Evolutionary conservation across 2,888 invertebrate genomes (phyloP).

Genomic region (Cataglyphis cursor): DNA sequence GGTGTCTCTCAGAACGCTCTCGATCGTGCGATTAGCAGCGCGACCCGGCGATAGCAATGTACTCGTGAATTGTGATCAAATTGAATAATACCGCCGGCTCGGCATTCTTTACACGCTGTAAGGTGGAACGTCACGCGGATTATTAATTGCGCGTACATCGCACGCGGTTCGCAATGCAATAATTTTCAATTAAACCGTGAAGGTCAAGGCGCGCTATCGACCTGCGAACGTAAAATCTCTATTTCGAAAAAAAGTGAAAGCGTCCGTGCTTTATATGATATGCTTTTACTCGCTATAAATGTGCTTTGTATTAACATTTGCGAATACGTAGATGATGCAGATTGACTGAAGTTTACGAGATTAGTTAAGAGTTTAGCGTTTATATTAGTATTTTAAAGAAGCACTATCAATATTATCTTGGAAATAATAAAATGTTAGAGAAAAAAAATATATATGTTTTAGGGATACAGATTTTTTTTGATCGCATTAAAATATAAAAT

Average conservation of each 20-base stretch:
- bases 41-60: conserved; percentile 33
- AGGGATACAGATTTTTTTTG: not conserved
- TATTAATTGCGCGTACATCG: conserved; percentile 27
- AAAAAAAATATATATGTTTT: not conserved
- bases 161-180: conserved; percentile 28
- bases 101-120: no score
- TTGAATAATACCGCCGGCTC: conserved; percentile 35
- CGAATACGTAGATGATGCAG: not conserved
- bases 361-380: not conserved
- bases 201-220: conserved; percentile 21
- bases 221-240: conserved; percentile 14
- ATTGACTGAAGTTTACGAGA: not conserved
- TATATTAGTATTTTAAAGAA: not conserved
- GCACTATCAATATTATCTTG: not conserved
- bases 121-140: conserved; percentile 27
- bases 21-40: conserved; percentile 45
- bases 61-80: conserved; percentile 46
- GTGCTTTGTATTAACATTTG: not conserved
- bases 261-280: not conserved
- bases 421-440: not conserved
- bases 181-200: conserved; percentile 41
- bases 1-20: conserved; percentile 47
- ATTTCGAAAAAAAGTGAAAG: conserved; percentile 13
- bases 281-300: not conserved
- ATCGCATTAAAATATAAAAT: not conserved